phyloP scores from a whole-genome alignment of 2,113 vertebrate species.

The Rhinoptilus africanus region DNA sequence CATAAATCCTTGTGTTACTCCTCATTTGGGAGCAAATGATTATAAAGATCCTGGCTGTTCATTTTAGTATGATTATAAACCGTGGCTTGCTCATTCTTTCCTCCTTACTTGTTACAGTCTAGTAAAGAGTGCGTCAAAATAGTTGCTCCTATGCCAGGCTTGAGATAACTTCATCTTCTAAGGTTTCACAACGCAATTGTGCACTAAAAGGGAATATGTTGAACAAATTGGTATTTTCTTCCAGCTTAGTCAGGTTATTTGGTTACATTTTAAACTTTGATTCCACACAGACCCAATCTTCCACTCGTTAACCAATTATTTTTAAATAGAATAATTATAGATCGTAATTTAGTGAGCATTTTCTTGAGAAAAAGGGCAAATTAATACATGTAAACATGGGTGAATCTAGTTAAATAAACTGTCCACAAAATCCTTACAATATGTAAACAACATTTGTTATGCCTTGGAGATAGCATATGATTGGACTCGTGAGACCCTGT shows the following conservation, averaged over 20 bases:
- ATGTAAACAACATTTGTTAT: slow-evolving; percentile 81
- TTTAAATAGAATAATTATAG: slow-evolving; percentile 64
- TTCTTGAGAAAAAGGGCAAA: slow-evolving; percentile 69
- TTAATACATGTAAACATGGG: slow-evolving; percentile 72
- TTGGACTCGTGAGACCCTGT: slow-evolving; percentile 73
- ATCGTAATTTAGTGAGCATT: slow-evolving; percentile 60
- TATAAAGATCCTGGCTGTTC: not conserved
- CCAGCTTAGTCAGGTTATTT: slow-evolving; percentile 51
- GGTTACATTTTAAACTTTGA: slow-evolving; percentile 47
- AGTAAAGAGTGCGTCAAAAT: not conserved
- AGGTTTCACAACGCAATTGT: not conserved
- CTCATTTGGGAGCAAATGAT: not conserved
- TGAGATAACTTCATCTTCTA: not conserved
- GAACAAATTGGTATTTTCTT: slow-evolving; percentile 48
- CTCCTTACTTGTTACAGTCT: not conserved
- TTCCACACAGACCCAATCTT: slow-evolving; percentile 1
- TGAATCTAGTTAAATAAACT: slow-evolving; percentile 76
- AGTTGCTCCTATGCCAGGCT: not conserved
- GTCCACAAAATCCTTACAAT: slow-evolving; percentile 71
- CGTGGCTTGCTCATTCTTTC: not conserved
- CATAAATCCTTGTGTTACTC: slow-evolving; percentile 23
- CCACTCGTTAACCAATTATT: slow-evolving; percentile 58
- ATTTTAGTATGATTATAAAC: slow-evolving; percentile 10
- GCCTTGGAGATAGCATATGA: slow-evolving; percentile 73
- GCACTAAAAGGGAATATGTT: not conserved